Conservation (phyloP, 2,113 vertebrate genomes). For the Benitochromis conjunctus region DNA sequence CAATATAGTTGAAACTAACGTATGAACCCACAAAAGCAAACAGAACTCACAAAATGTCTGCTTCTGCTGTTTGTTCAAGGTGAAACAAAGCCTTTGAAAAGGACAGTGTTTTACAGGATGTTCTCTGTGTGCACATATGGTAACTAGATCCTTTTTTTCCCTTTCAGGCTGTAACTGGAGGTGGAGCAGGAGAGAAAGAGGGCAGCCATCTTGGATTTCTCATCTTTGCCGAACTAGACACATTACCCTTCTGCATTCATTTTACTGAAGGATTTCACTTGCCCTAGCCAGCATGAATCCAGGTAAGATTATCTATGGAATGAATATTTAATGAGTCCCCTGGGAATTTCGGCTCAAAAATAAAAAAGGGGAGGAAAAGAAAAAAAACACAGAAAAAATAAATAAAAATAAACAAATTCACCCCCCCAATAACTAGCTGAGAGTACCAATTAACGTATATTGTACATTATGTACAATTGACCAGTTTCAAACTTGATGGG, state of each 20-base stretch:
- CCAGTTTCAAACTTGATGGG: background rate
- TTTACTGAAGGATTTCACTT: constrained; percentile 53
- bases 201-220: constrained; percentile 62
- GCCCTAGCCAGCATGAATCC: constrained; percentile 23
- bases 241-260: constrained; percentile 51
- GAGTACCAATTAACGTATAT: background rate
- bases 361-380: background rate
- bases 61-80: background rate
- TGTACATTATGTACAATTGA: background rate
- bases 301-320: constrained; percentile 56
- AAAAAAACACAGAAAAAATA: background rate
- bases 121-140: background rate
- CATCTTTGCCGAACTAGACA: constrained; percentile 45
- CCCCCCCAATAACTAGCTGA: background rate
- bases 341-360: constrained; percentile 61
- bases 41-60: background rate
- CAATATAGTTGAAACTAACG: background rate
- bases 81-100: background rate
- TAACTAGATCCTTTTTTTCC: constrained; percentile 44
- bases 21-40: constrained; percentile 11
- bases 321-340: constrained; percentile 72
- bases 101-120: background rate
- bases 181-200: constrained; percentile 17
- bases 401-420: background rate
- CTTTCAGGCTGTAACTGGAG: constrained; percentile 53